Percentiles rank a stretch among this genome's conserved stretches.
phyloP scores from a whole-genome alignment of 2,113 vertebrate genomes.

The Chamaea fasciata region DNA sequence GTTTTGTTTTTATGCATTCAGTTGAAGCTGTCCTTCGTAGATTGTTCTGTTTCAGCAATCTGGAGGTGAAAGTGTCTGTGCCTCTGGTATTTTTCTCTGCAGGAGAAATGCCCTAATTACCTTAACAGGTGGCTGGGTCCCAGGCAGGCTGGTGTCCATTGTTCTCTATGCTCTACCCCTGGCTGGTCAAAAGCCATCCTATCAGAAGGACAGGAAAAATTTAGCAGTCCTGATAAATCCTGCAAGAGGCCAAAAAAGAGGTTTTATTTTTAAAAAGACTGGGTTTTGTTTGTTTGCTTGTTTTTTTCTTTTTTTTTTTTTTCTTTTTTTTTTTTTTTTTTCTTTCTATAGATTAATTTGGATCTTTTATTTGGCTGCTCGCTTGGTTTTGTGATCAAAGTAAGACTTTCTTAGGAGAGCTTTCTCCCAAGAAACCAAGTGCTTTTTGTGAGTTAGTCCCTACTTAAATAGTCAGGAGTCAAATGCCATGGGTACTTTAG shows the following conservation, averaged over 20 bases:
- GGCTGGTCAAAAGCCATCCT: neutral
- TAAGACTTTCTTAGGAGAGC: neutral
- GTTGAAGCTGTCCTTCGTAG: neutral
- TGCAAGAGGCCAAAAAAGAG: neutral
- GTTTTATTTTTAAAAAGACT: neutral
- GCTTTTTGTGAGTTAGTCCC: neutral
- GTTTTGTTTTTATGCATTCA: neutral
- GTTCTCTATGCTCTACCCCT: neutral
- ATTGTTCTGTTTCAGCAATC: neutral
- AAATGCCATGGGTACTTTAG: neutral
- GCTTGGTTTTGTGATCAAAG: neutral
- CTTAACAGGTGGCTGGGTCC: neutral
- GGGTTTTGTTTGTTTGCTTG: fast-evolving
- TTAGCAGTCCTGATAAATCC: neutral
- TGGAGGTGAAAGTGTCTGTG: neutral
- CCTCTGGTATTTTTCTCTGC: neutral
- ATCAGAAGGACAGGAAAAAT: neutral
- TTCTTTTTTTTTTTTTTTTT: no score
- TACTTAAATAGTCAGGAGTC: neutral
- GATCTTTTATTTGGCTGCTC: neutral
- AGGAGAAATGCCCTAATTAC: neutral
- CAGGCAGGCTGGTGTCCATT: neutral
- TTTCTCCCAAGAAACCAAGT: neutral
- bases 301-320: no score
- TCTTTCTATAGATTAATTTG: neutral